Percentiles rank a stretch among this genome's conserved stretches.
phyloP scores from a whole-genome alignment of 2,888 invertebrate genomes.

The Corbicula japonica region DNA sequence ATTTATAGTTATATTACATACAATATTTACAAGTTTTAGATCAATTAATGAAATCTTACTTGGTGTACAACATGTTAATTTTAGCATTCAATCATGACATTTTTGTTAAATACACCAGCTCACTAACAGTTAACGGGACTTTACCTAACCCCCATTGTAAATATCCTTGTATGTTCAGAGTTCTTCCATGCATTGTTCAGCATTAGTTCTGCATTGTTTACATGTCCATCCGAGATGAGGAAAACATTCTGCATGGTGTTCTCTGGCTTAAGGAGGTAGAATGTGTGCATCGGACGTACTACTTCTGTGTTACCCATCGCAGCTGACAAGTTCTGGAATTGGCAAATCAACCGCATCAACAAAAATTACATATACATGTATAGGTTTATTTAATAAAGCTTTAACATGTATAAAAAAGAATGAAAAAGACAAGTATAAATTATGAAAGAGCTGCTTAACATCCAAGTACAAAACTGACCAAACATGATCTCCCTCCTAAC shows the following conservation, averaged over 20 bases:
- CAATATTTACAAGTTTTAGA: too few relatives aligned
- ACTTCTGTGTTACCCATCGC: conserved; percentile 84
- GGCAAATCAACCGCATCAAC: neutral
- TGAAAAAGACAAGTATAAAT: neutral
- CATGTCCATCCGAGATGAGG: conserved; percentile 84
- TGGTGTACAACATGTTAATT: neutral
- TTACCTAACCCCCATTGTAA: conserved; percentile 83
- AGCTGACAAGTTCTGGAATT: conserved; percentile 69
- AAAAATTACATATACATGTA: neutral
- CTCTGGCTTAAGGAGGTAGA: conserved; percentile 77
- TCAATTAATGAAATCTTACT: too few relatives aligned
- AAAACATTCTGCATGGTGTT: conserved; percentile 79
- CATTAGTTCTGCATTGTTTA: conserved; percentile 79
- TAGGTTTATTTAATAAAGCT: neutral
- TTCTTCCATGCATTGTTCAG: conserved; percentile 69
- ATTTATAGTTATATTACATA: too few relatives aligned
- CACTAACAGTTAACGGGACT: neutral
- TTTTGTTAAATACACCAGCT: neutral
- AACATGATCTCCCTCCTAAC: too few relatives aligned
- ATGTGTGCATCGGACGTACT: conserved; percentile 77
- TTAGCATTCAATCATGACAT: neutral
- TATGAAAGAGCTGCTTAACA: too few relatives aligned
- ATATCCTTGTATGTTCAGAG: conserved; percentile 77
- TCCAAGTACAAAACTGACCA: too few relatives aligned
- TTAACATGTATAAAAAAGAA: neutral